Conservation (phyloP, 2,797 vertebrate species). For the Coccyzus lansbergi region DNA sequence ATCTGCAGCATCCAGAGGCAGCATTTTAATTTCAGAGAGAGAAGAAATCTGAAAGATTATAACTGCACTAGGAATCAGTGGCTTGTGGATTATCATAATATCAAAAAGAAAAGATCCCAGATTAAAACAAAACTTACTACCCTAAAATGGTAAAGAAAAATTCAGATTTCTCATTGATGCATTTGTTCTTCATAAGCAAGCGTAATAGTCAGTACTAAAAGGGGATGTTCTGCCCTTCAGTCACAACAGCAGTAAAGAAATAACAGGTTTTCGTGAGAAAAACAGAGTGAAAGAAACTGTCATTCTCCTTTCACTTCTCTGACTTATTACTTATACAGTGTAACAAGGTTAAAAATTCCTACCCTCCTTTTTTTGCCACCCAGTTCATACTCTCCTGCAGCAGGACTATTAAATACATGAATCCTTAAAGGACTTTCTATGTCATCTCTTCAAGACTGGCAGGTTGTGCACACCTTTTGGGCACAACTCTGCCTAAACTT, state of each 20-base stretch:
- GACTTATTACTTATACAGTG: not conserved
- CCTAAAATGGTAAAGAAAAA: not conserved
- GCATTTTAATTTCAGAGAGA: conserved; percentile 60
- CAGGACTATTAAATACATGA: not conserved
- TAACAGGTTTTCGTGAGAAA: not conserved
- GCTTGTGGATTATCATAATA: conserved; percentile 31
- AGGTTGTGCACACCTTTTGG: not conserved
- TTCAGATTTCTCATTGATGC: not conserved
- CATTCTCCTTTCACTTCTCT: not conserved
- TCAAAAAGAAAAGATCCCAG: conserved; percentile 37
- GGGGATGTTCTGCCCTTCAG: not conserved
- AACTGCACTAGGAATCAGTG: not conserved
- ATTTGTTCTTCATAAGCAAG: not conserved
- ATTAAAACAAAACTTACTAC: conserved; percentile 5
- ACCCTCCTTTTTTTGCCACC: not conserved
- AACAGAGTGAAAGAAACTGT: not conserved
- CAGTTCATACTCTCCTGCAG: not conserved
- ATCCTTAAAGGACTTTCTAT: too few relatives aligned
- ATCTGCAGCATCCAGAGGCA: conserved; percentile 32
- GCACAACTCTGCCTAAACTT: not conserved
- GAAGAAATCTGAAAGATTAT: conserved; percentile 10
- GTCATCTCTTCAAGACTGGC: not conserved
- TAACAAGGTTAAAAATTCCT: not conserved
- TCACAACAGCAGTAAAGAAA: not conserved
- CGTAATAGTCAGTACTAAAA: not conserved